A percentile compares a stretch with the other conserved stretches of the same genome.
These are phyloP conservation scores for Brotula barbata DNA, from an alignment of 2,797 vertebrate species.

Conservation along the genomic window DNA sequence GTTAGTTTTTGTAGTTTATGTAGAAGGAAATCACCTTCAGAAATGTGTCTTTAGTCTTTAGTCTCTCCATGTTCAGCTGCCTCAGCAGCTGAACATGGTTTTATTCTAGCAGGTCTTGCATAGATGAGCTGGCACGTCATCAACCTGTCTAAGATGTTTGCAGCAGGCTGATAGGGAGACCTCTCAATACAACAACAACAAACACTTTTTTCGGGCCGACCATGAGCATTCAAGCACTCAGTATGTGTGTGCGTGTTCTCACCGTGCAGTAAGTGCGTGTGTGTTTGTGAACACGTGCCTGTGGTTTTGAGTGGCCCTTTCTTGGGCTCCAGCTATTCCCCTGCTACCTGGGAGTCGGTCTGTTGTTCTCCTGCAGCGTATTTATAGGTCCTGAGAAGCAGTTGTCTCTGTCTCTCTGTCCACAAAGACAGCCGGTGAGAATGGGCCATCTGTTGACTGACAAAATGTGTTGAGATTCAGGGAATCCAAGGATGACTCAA, in stretches of 20 bases:
- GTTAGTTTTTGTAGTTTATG: neutral
- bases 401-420: slow-evolving; percentile 53
- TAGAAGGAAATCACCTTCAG: too few species aligned
- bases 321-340: slow-evolving; percentile 67
- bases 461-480: slow-evolving; percentile 33
- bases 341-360: slow-evolving; percentile 72
- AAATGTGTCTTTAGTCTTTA: neutral
- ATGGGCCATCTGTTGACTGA: slow-evolving; percentile 37
- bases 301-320: slow-evolving; percentile 32
- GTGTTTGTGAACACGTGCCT: slow-evolving; percentile 2
- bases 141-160: slow-evolving; percentile 15
- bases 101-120: slow-evolving; percentile 14
- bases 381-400: slow-evolving; percentile 67
- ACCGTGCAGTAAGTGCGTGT: slow-evolving; percentile 2
- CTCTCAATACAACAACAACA: slow-evolving; percentile 1
- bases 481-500: slow-evolving; percentile 18
- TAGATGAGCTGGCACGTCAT: slow-evolving; percentile 8
- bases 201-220: neutral
- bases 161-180: neutral
- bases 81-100: neutral
- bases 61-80: slow-evolving; percentile 1
- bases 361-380: slow-evolving; percentile 52
- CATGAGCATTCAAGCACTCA: neutral
- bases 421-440: slow-evolving; percentile 22
- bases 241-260: neutral